A percentile compares a stretch with the other conserved stretches of the same genome.
Evolutionary conservation across 2,797 vertebrate genomes (phyloP).

Genomic region (Rhinoraja longicauda): DNA sequence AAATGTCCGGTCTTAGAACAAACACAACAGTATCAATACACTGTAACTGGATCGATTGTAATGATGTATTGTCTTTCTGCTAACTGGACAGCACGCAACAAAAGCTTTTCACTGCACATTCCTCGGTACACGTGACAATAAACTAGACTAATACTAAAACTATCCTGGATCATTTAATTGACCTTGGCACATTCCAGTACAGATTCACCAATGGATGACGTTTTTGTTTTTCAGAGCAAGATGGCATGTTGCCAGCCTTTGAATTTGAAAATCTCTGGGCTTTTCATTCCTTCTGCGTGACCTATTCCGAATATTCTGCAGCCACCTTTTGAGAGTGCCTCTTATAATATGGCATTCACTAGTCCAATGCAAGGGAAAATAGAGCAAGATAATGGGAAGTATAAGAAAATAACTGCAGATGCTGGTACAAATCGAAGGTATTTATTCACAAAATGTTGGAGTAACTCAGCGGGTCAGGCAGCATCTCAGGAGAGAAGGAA

Average conservation of each 20-base stretch:
- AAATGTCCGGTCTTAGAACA: neutral
- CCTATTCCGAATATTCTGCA: neutral
- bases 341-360: neutral
- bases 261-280: neutral
- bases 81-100: no score
- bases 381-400: neutral
- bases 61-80: no score
- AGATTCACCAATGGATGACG: neutral
- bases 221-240: neutral
- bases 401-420: no score
- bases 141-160: no score
- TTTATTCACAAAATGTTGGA: no score
- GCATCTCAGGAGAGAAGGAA: no score
- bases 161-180: neutral
- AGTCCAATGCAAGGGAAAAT: neutral
- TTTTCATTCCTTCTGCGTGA: neutral
- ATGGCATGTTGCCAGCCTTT: neutral
- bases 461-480: no score
- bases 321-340: neutral
- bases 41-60: no score
- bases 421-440: no score
- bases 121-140: no score
- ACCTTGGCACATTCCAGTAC: neutral
- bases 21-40: no score
- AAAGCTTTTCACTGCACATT: no score